These are phyloP conservation scores for Apocheima hispidaria DNA, from an alignment of 2,888 invertebrate genomes.

Conservation along the genomic window DNA sequence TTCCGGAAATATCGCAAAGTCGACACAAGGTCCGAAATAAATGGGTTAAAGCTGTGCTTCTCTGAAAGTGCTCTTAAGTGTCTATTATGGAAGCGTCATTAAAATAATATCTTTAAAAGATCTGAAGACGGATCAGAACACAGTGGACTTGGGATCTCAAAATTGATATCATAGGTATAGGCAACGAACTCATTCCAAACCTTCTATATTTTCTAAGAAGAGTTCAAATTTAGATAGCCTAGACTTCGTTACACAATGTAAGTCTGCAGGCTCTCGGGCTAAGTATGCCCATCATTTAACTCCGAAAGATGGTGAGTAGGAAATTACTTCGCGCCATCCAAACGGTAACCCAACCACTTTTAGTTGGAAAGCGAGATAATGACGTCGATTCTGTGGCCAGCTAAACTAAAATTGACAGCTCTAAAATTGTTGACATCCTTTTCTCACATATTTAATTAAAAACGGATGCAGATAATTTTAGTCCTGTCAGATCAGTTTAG, in stretches of 20 bases:
- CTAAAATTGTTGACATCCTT: no score
- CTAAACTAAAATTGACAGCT: no score
- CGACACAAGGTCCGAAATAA: conserved; percentile 26
- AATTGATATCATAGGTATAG: neutral
- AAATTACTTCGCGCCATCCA: neutral
- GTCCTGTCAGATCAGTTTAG: no score
- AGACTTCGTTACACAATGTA: conserved; percentile 10
- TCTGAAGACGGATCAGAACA: no score
- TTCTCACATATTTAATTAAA: no score
- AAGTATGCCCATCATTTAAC: conserved; percentile 10
- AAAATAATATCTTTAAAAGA: conserved; percentile 11
- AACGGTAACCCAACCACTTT: neutral
- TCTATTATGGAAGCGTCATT: conserved; percentile 13
- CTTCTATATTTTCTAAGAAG: neutral
- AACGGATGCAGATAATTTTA: no score
- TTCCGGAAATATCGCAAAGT: conserved; percentile 31
- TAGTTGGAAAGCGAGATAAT: neutral
- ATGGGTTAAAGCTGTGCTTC: conserved; percentile 22
- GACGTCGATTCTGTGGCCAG: no score
- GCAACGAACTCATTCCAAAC: neutral
- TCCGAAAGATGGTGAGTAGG: conserved; percentile 3
- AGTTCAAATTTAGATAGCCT: conserved; percentile 2
- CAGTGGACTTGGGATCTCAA: neutral
- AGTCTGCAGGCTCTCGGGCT: neutral
- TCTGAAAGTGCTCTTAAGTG: conserved; percentile 10